Evolutionary conservation across 2,888 invertebrate genomes (phyloP), one percentile per base, ranked within the genome.

Genomic region (Limenitis camilla): DNA sequence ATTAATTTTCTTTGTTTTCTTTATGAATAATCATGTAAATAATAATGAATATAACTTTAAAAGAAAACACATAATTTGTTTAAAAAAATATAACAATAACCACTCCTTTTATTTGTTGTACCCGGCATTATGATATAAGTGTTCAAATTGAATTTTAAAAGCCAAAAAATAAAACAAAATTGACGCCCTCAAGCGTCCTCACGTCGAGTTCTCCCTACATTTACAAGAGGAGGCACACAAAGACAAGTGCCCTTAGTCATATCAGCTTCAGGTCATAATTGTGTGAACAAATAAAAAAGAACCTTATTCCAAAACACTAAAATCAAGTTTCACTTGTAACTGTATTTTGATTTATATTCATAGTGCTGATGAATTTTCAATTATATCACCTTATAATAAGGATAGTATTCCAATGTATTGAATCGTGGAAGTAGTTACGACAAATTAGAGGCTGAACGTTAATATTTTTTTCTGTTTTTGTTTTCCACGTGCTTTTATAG

Each of bases 171-270:
- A 56, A 47, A 56, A 56, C 50, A 53, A 53, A 19, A 56, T 56
- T 49, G 50, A 56, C 46, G 38, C 41, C 39, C 53, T 47, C 39
- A 49, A 53, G 49, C n/a, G 46, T 44, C 10, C 55, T 53, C 39
- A 36, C 28, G 44, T 53, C 42, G 35, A 53, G 56, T 43, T 53
- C 43, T 31, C 32, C 49, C 45, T 49, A 50, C 53, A 46, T 49
- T 49, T 40, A 38, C 6, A 32, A 56, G 53, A 50, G 56, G 43
- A 47, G 36, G 53, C 56, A 53, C 35, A 56, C 49, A 56, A 46
- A 50, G 43, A 40, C 30, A 33, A 56, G 53, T 27, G 43, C 56
- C 29, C 53, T 56, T 40, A 10, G 40, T 36, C 40, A 49, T 38
- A 45, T 41, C 53, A 49, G 32, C 45, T 11, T 35, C 6, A 19